Conservation (phyloP, 2,113 vertebrate genomes). For the Anarrhichthys ocellatus region DNA sequence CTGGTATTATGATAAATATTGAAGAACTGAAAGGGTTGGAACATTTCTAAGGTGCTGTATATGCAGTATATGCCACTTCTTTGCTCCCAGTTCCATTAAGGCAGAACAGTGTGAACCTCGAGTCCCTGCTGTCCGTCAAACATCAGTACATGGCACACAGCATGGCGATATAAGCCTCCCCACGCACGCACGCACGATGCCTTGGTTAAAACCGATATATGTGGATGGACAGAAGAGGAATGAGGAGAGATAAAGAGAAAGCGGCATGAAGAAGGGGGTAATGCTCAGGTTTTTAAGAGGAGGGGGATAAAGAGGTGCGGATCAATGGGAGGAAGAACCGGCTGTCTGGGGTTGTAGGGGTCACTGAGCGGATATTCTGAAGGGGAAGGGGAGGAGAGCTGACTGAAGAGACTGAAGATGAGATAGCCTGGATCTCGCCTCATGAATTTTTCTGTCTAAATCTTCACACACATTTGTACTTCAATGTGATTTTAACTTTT, state of each 20-base stretch:
- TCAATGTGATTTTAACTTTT: conserved; percentile 7
- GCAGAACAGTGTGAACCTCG: background rate
- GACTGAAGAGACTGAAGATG: conserved; percentile 26
- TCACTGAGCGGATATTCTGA: conserved; percentile 36
- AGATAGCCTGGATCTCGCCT: conserved; percentile 26
- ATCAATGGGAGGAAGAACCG: conserved; percentile 9
- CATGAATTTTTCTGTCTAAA: conserved; percentile 27
- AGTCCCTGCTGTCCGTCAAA: conserved; percentile 38
- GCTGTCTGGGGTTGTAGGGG: conserved; percentile 6
- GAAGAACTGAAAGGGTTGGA: background rate
- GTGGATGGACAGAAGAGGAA: background rate
- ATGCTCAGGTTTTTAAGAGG: conserved; percentile 27
- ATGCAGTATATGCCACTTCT: background rate
- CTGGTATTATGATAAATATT: background rate
- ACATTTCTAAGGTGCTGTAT: background rate
- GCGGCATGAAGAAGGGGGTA: conserved; percentile 6
- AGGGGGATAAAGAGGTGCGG: background rate
- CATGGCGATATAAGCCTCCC: background rate
- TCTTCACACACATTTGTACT: conserved; percentile 22
- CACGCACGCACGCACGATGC: conserved; percentile 16
- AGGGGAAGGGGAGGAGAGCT: conserved; percentile 11
- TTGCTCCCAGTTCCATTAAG: conserved; percentile 36
- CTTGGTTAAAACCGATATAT: conserved; percentile 26
- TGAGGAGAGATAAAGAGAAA: conserved; percentile 1
- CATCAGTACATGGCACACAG: conserved; percentile 2